Conservation (phyloP, 2,888 invertebrate species). For the Tetheella fluctuosa region DNA sequence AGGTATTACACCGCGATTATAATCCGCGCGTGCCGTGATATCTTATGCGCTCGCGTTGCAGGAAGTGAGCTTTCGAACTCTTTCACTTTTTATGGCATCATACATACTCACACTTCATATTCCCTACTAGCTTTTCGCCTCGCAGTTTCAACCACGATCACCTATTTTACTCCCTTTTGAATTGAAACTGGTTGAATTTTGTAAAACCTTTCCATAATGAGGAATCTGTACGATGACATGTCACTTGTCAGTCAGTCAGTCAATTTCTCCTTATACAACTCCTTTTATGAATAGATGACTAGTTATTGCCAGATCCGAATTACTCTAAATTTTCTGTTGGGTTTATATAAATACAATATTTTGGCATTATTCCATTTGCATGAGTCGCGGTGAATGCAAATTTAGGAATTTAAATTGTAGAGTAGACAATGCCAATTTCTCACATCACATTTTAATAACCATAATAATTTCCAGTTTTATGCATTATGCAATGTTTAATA, state of each 20-base stretch:
- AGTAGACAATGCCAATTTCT: background rate
- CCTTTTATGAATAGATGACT: too few species aligned
- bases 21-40: conserved; percentile 73
- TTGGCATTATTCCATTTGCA: background rate
- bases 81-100: conserved; percentile 60
- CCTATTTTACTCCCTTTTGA: too few species aligned
- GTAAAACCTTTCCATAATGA: too few species aligned
- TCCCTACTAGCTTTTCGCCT: too few species aligned
- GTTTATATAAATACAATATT: background rate
- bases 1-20: conserved; percentile 69
- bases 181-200: too few species aligned
- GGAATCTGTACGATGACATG: too few species aligned
- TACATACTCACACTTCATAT: background rate
- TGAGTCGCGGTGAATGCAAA: too few species aligned
- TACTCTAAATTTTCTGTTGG: too few species aligned
- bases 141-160: too few species aligned
- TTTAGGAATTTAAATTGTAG: background rate
- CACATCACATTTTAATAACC: background rate
- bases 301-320: too few species aligned
- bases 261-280: too few species aligned
- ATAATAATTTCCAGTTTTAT: conserved; percentile 4
- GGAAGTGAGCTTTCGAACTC: conserved; percentile 71
- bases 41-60: conserved; percentile 61
- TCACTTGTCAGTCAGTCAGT: too few species aligned
- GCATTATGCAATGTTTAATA: conserved; percentile 1